Evolutionary conservation across 2,797 vertebrate species (phyloP), one percentile per base, ranked within the genome.

Genomic region (Leptodactylus fallax): DNA sequence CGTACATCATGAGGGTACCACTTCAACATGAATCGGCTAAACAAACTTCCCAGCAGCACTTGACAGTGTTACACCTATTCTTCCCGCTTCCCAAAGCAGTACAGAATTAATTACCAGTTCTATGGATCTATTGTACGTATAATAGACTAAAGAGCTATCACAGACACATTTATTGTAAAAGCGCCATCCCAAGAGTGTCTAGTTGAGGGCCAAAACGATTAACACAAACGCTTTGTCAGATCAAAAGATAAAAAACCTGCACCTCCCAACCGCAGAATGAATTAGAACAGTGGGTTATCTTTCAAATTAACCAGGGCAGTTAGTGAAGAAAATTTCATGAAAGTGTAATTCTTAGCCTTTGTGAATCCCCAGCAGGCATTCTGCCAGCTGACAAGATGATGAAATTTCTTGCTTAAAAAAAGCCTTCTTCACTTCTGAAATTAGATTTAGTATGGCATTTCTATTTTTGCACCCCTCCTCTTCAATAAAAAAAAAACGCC

Each of bases 211-310:
- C 95, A 95, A 95, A 95, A 95, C 95, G 94, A 96, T 96, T 95
- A 95, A 95, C 95, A 96, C 95, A 95, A 96, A 96, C 94, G 95
- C 95, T 96, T 96, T 96, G 95, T 96, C 95, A 96, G 95, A 95
- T 95, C 94, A 95, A 96, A 96, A 95, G 95, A 89, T 89, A 94
- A 95, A 77, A 95, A 96, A 96, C 94, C 94, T 95, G 95, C 92
- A 95, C 95, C 94, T 94, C 95, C 95, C 95, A 95, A 95, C 94
- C 94, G 94, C 95, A 94, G 94, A 95, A 96, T 95, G 95, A 96
- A 96, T 96, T 96, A 95, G 95, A 96, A 95, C 95, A 96, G 95
- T 96, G 95, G 95, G 95, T 96, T 96, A 96, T 96, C 95, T 96
- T 96, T 96, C 95, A 96, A 96, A 96, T 96, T 95, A 96, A 96